These are phyloP conservation scores for Kuschelorhynchus macadamiae DNA, from an alignment of 2,888 invertebrate genomes.

Conservation along the genomic window DNA sequence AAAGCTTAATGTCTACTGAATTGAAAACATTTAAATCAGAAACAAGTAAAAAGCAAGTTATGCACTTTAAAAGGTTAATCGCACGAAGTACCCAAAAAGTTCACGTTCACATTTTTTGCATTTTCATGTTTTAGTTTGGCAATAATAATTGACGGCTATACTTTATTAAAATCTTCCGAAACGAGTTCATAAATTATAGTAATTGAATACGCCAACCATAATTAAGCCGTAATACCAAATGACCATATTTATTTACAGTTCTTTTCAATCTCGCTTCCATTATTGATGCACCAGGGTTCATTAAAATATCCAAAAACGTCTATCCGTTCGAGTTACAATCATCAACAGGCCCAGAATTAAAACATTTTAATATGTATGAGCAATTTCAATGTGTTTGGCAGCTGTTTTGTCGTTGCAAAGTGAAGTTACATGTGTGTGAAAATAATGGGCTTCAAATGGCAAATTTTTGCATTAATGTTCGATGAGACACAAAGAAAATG, in stretches of 20 bases:
- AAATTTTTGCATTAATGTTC: constrained; percentile 9
- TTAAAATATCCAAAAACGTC: constrained; percentile 19
- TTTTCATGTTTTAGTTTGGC: too few relatives aligned
- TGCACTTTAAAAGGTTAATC: too few relatives aligned
- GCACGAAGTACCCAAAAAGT: too few relatives aligned
- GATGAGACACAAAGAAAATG: background rate
- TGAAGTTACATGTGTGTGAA: constrained; percentile 25
- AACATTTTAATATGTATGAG: constrained; percentile 32
- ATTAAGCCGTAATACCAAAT: background rate
- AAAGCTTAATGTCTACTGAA: too few relatives aligned
- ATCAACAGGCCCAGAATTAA: constrained; percentile 24
- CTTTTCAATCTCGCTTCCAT: constrained; percentile 4
- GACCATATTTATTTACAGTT: constrained; percentile 9
- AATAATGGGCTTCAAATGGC: constrained; percentile 9
- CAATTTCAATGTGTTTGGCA: constrained; percentile 33
- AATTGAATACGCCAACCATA: background rate
- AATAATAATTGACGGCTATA: too few relatives aligned
- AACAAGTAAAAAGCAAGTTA: too few relatives aligned
- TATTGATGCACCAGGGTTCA: constrained; percentile 3
- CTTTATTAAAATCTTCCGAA: too few relatives aligned
- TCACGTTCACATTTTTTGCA: too few relatives aligned
- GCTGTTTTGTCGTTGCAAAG: constrained; percentile 17
- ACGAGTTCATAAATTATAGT: too few relatives aligned
- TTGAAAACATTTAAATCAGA: too few relatives aligned
- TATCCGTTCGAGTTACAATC: constrained; percentile 16